phyloP scores from a whole-genome alignment of 1,140 invertebrate species.

The Nautilus pompilius region DNA sequence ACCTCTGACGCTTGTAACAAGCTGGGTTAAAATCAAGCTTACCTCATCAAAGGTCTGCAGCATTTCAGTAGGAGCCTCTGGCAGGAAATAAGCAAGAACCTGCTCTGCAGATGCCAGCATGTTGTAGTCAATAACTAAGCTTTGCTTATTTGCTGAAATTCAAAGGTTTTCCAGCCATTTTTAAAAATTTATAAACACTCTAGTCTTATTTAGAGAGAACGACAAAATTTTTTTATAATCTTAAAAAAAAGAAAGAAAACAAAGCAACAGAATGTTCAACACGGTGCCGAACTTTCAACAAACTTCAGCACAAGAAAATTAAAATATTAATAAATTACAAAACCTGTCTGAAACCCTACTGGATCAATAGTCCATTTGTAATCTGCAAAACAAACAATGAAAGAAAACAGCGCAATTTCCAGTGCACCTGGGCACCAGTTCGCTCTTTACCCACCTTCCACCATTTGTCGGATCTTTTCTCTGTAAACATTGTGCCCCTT shows the following conservation, averaged over 20 bases:
- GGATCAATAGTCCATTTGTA: neutral
- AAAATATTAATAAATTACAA: too few relatives aligned
- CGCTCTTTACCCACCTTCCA: slow-evolving; percentile 70
- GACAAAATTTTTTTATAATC: too few relatives aligned
- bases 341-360: too few relatives aligned
- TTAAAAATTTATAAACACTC: too few relatives aligned
- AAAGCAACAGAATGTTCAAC: neutral
- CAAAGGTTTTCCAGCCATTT: too few relatives aligned
- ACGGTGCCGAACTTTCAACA: neutral
- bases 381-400: neutral
- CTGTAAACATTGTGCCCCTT: slow-evolving; percentile 88
- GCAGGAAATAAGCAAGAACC: slow-evolving; percentile 92
- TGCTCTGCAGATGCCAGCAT: slow-evolving; percentile 85
- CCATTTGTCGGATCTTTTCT: slow-evolving; percentile 92
- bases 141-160: slow-evolving; percentile 66
- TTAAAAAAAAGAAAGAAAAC: slow-evolving; percentile 8
- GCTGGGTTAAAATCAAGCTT: slow-evolving; percentile 9
- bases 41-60: slow-evolving; percentile 93
- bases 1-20: too few relatives aligned
- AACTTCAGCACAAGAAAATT: neutral
- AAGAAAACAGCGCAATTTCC: too few relatives aligned
- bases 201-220: too few relatives aligned
- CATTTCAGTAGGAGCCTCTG: slow-evolving; percentile 96
- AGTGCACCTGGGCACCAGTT: too few relatives aligned
- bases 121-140: slow-evolving; percentile 92